A percentile compares a stretch with the other conserved stretches of the same genome.
Conservation (phyloP, 2,797 vertebrate species). For the Otus scops region DNA sequence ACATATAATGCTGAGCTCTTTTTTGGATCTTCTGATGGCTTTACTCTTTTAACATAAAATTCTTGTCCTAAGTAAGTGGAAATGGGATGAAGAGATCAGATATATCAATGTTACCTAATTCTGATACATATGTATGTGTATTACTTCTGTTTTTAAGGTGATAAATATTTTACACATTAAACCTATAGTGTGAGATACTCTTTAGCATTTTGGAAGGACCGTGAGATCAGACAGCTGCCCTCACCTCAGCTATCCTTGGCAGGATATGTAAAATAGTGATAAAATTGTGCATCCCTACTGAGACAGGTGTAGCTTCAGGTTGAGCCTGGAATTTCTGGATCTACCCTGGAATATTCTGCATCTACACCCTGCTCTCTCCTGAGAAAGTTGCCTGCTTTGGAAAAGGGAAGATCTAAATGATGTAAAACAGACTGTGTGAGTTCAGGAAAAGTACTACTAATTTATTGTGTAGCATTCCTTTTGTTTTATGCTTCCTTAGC, state of each 20-base stretch:
- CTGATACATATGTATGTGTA: not conserved
- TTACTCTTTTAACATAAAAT: not conserved
- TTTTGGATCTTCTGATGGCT: not conserved
- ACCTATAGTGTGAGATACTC: not conserved
- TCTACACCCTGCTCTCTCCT: not conserved
- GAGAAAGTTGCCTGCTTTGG: not conserved
- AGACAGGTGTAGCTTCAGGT: not conserved
- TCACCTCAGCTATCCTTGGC: not conserved
- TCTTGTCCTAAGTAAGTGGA: not conserved
- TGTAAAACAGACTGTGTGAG: not conserved
- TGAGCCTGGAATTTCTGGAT: not conserved
- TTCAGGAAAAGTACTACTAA: not conserved
- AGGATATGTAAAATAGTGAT: not conserved
- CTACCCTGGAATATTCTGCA: not conserved
- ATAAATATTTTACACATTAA: not conserved
- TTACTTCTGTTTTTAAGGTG: not conserved
- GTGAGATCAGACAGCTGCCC: not conserved
- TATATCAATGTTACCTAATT: not conserved
- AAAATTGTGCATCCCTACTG: not conserved
- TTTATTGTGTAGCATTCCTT: not conserved
- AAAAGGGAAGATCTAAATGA: not conserved
- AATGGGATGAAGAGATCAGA: not conserved
- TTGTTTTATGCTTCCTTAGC: not conserved
- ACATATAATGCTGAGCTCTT: not conserved
- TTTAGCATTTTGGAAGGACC: not conserved